A percentile compares a stretch with the other conserved stretches of the same genome.
These are phyloP conservation scores for Caenorhabditis brenneri DNA, from an alignment of 1,140 invertebrate genomes.

Conservation along the genomic window DNA sequence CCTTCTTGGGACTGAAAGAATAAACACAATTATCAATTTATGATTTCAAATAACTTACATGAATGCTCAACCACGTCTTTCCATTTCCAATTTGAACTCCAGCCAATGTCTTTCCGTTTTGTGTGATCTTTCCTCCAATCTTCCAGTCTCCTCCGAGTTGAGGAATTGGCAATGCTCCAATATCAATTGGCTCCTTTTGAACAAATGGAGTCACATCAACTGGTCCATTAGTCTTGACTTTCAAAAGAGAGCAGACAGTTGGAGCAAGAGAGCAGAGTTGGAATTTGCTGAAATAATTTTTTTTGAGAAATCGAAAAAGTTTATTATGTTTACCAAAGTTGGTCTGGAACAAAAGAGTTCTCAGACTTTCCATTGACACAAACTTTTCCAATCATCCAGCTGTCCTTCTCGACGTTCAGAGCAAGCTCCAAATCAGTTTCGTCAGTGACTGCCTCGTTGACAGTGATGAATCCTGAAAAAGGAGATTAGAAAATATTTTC, in stretches of 20 bases:
- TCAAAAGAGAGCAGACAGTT: constrained; percentile 10
- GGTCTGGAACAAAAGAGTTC: constrained; percentile 54
- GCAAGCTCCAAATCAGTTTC: constrained; percentile 43
- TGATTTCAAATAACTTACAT: not conserved
- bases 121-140: constrained; percentile 14
- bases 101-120: constrained; percentile 30
- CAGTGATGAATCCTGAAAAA: constrained; percentile 39
- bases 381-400: constrained; percentile 51
- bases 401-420: constrained; percentile 54
- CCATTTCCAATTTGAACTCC: constrained; percentile 30
- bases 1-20: constrained; percentile 14
- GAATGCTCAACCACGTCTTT: constrained; percentile 31
- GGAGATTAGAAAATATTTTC: too few relatives aligned
- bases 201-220: constrained; percentile 30
- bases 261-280: constrained; percentile 9
- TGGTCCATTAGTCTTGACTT: not conserved
- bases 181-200: constrained; percentile 26
- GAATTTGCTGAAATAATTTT: constrained; percentile 34
- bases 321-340: constrained; percentile 54
- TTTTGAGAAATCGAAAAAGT: too few relatives aligned
- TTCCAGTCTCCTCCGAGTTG: constrained; percentile 27
- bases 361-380: constrained; percentile 53
- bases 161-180: constrained; percentile 16
- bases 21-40: not conserved
- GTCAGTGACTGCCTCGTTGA: constrained; percentile 44